Conservation (phyloP, 2,797 vertebrate species). For the Enteromius thamalakanensis region DNA sequence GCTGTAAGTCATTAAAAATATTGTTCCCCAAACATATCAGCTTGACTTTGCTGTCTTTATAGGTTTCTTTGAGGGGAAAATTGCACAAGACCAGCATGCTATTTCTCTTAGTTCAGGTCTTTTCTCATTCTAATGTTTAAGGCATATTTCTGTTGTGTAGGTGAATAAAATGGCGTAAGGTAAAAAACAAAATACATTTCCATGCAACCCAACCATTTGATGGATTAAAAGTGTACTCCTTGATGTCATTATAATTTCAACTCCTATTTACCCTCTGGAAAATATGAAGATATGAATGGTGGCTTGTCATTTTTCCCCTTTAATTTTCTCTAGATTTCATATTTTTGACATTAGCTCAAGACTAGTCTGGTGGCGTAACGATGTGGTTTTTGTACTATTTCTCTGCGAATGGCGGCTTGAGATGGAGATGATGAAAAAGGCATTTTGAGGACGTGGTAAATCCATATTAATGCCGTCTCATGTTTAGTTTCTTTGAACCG, state of each 20-base stretch:
- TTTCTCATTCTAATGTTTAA: slow-evolving; percentile 9
- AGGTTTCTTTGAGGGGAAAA: slow-evolving; percentile 6
- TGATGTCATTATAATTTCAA: slow-evolving; percentile 24
- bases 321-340: slow-evolving; percentile 41
- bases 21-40: slow-evolving; percentile 15
- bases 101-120: background rate
- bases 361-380: slow-evolving; percentile 38
- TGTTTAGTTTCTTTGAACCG: slow-evolving; percentile 50
- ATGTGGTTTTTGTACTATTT: slow-evolving; percentile 52
- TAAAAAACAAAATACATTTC: background rate
- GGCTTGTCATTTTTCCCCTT: slow-evolving; percentile 41
- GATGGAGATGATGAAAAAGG: slow-evolving; percentile 40
- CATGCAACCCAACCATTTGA: background rate
- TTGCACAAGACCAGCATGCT: background rate
- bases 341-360: slow-evolving; percentile 55
- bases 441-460: slow-evolving; percentile 52
- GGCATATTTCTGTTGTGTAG: background rate
- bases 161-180: background rate
- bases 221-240: background rate
- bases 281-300: slow-evolving; percentile 55
- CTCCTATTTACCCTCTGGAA: slow-evolving; percentile 50
- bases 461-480: slow-evolving; percentile 54
- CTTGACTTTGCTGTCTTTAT: slow-evolving; percentile 4
- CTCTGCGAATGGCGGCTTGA: slow-evolving; percentile 44
- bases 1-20: slow-evolving; percentile 8